Evolutionary conservation across 2,888 invertebrate genomes (phyloP).

Genomic region (Colostygia pectinataria): DNA sequence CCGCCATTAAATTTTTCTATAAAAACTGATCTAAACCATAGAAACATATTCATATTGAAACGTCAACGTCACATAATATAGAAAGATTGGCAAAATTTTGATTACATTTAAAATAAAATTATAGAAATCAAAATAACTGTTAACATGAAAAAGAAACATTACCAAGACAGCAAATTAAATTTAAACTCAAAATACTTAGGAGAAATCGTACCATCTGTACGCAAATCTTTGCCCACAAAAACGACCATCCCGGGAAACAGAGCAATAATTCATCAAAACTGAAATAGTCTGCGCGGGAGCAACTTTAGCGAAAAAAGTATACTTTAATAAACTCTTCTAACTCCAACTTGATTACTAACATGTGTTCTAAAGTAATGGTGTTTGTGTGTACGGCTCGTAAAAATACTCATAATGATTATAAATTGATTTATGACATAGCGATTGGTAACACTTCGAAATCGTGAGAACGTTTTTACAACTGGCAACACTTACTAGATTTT

Average conservation of each 20-base stretch:
- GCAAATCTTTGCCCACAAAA: slow-evolving; percentile 21
- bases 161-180: too few relatives aligned
- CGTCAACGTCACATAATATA: too few relatives aligned
- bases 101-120: too few relatives aligned
- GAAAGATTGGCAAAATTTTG: too few relatives aligned
- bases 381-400: slow-evolving; percentile 24
- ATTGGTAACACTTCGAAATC: slow-evolving; percentile 25
- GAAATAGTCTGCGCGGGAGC: slow-evolving; percentile 60
- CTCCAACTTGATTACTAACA: slow-evolving; percentile 29
- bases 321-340: slow-evolving; percentile 16
- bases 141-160: too few relatives aligned
- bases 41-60: too few relatives aligned
- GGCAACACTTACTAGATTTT: too few relatives aligned
- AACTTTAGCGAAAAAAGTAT: slow-evolving; percentile 32
- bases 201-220: too few relatives aligned
- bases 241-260: slow-evolving; percentile 46
- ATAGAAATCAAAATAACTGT: too few relatives aligned
- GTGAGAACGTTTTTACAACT: slow-evolving; percentile 30
- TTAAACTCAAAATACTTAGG: too few relatives aligned
- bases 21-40: too few relatives aligned
- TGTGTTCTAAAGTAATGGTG: slow-evolving; percentile 20
- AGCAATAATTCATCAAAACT: slow-evolving; percentile 70
- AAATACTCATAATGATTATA: slow-evolving; percentile 30
- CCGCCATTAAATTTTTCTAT: too few relatives aligned
- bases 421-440: slow-evolving; percentile 29